phyloP scores from a whole-genome alignment of 2,888 invertebrate genomes.

The Meghimatium bilineatum region DNA sequence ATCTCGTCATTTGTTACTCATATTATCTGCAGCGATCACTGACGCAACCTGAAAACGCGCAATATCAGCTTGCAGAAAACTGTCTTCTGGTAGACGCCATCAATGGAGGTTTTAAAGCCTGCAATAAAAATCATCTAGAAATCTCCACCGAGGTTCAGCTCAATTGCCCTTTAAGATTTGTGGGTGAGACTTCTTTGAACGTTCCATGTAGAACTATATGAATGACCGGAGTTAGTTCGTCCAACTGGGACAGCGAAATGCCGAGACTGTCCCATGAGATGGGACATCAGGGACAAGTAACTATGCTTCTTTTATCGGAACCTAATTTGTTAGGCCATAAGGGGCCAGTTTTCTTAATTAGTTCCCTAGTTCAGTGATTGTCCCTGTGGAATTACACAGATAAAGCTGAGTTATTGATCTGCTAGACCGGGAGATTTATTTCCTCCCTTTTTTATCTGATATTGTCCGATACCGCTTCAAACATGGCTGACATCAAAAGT shows the following conservation, averaged over 20 bases:
- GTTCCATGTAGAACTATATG: not conserved
- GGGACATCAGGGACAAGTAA: conserved; percentile 16
- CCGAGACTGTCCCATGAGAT: conserved; percentile 9
- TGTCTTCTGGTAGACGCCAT: conserved; percentile 14
- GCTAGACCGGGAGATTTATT: conserved; percentile 48
- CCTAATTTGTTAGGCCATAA: conserved; percentile 54
- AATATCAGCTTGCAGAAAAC: not conserved
- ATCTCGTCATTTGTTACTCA: not conserved
- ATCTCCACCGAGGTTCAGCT: not conserved
- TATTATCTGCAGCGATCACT: not conserved
- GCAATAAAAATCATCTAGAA: conserved; percentile 18
- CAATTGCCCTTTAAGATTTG: not conserved
- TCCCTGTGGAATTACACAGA: conserved; percentile 51
- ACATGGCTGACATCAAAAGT: conserved; percentile 38
- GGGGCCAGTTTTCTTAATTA: conserved; percentile 52
- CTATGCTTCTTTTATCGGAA: conserved; percentile 50
- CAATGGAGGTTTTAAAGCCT: conserved; percentile 25
- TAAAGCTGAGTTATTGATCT: conserved; percentile 48
- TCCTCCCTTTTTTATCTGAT: conserved; percentile 53
- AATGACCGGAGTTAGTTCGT: conserved; percentile 41
- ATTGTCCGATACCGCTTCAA: conserved; percentile 39
- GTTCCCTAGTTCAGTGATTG: conserved; percentile 24
- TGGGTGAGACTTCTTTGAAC: not conserved
- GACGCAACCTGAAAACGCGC: not conserved
- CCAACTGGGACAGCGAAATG: conserved; percentile 8